These are phyloP conservation scores for Campoplex nolae DNA, from an alignment of 2,888 invertebrate species.

Conservation along the genomic window DNA sequence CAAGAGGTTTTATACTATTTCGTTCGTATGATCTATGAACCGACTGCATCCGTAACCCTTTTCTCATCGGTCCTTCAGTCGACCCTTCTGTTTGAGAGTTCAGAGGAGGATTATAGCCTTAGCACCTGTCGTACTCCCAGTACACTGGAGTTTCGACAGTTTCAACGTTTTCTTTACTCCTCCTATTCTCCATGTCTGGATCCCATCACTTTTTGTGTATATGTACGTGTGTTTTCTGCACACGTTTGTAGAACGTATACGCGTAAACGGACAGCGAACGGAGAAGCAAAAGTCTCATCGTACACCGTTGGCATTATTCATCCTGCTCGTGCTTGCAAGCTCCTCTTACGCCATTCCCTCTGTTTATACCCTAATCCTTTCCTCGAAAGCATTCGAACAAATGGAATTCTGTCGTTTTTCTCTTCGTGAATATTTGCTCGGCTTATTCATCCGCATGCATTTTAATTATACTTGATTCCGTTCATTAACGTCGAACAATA, in stretches of 20 bases:
- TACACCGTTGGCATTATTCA: constrained; percentile 41
- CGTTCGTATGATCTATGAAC: constrained; percentile 18
- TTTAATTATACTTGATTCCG: constrained; percentile 26
- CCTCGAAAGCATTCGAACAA: constrained; percentile 6
- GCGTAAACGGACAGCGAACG: constrained; percentile 51
- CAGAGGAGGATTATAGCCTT: constrained; percentile 79
- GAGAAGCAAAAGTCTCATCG: constrained; percentile 56
- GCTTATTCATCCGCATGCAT: constrained; percentile 9
- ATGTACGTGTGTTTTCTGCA: neutral
- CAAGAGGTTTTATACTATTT: neutral
- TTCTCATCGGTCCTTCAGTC: constrained; percentile 10
- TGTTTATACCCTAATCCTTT: constrained; percentile 13
- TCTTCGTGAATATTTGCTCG: constrained; percentile 55
- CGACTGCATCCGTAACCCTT: constrained; percentile 13
- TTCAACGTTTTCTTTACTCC: constrained; percentile 58
- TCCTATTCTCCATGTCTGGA: constrained; percentile 27
- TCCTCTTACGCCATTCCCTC: neutral
- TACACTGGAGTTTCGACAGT: constrained; percentile 69
- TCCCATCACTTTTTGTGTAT: constrained; percentile 16
- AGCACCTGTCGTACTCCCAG: constrained; percentile 81
- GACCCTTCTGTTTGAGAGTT: constrained; percentile 63
- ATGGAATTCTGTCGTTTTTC: constrained; percentile 2
- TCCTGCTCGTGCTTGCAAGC: constrained; percentile 14
- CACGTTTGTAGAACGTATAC: constrained; percentile 36
- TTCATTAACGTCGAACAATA: neutral